Conservation (phyloP, 2,797 vertebrate species). For the Acanthurus lineatus region DNA sequence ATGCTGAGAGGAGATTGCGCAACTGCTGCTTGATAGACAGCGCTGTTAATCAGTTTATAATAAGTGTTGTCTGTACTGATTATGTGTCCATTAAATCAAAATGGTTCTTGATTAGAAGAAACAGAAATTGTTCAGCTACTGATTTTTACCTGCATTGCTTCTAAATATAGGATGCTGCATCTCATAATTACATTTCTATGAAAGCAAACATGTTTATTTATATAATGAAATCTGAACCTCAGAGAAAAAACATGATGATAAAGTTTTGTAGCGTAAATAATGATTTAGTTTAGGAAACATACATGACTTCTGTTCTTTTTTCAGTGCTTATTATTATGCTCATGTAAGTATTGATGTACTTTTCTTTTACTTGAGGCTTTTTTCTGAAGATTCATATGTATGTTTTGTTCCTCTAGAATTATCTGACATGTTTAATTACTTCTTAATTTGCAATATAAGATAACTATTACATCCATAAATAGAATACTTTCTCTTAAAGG, state of each 20-base stretch:
- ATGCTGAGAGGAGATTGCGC: slow-evolving; percentile 1
- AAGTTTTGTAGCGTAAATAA: too few relatives aligned
- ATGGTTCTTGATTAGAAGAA: slow-evolving; percentile 28
- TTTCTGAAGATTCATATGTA: too few relatives aligned
- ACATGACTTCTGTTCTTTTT: too few relatives aligned
- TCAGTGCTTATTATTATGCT: too few relatives aligned
- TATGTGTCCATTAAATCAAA: slow-evolving; percentile 28
- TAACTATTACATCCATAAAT: too few relatives aligned
- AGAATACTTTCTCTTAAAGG: too few relatives aligned
- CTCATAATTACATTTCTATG: not conserved
- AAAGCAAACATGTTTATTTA: slow-evolving; percentile 14
- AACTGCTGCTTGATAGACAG: slow-evolving; percentile 6
- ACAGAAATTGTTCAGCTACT: not conserved
- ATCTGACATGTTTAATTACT: too few relatives aligned
- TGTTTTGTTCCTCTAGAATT: too few relatives aligned
- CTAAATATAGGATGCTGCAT: slow-evolving; percentile 3
- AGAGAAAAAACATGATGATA: not conserved
- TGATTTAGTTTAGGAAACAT: too few relatives aligned
- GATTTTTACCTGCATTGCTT: slow-evolving; percentile 5
- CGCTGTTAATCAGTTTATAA: slow-evolving; percentile 21
- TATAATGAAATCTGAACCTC: not conserved
- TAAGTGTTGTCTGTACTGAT: slow-evolving; percentile 36
- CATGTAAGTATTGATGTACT: too few relatives aligned
- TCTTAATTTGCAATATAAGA: too few relatives aligned
- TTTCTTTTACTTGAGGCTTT: too few relatives aligned